Evolutionary conservation across 2,113 vertebrate genomes (phyloP).

Genomic region (Eptesicus fuscus): DNA sequence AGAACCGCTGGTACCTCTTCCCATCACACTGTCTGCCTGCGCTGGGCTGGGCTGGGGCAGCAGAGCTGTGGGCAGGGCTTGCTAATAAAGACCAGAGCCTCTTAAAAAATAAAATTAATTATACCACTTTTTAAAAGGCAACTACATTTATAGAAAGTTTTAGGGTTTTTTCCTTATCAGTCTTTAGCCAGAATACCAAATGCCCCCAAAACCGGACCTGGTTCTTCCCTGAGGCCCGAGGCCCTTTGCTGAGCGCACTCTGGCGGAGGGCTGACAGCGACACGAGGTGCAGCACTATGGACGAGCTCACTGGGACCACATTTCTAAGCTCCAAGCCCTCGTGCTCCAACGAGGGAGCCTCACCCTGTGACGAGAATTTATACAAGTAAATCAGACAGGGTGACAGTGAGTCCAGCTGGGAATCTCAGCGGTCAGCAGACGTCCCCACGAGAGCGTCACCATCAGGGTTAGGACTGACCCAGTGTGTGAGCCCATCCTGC

Average conservation of each 20-base stretch:
- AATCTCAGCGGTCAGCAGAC: neutral
- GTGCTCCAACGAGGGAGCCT: neutral
- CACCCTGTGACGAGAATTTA: neutral
- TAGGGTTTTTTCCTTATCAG: neutral
- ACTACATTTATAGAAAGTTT: neutral
- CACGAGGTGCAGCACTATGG: neutral
- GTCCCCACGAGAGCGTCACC: neutral
- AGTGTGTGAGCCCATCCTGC: neutral
- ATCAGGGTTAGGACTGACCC: neutral
- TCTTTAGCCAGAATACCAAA: neutral
- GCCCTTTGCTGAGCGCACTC: neutral
- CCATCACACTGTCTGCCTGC: neutral
- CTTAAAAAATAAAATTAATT: neutral
- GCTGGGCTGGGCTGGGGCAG: neutral
- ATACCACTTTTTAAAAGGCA: neutral
- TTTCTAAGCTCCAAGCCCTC: neutral
- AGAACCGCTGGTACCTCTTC: neutral
- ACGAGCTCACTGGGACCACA: neutral
- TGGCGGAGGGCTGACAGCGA: neutral
- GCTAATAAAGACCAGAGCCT: slow-evolving; percentile 59
- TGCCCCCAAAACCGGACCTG: neutral
- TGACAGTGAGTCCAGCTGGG: neutral
- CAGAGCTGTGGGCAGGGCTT: neutral
- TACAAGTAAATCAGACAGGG: neutral
- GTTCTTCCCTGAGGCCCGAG: neutral